Percentiles rank a stretch among this genome's conserved stretches.
Evolutionary conservation across 2,888 invertebrate species (phyloP).

Genomic region (Tortrix viridana): DNA sequence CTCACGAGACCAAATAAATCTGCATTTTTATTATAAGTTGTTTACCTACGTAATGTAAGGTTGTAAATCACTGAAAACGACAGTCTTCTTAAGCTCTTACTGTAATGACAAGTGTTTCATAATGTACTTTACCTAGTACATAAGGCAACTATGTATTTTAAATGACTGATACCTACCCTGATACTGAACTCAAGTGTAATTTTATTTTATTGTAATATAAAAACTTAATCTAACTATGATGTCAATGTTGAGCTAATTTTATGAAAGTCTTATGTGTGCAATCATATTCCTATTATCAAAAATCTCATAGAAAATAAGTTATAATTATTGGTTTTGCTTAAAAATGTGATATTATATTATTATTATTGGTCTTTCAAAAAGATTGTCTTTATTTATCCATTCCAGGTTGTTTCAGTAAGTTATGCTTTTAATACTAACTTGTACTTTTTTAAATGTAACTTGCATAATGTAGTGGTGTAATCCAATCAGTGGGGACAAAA

Average conservation of each 20-base stretch:
- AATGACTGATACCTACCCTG: too few species aligned
- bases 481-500: too few species aligned
- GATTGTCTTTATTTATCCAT: constrained; percentile 60
- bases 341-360: constrained; percentile 64
- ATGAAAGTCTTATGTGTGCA: constrained; percentile 16
- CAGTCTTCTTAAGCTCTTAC: not conserved
- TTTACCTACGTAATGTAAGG: not conserved
- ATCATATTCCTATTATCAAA: constrained; percentile 13
- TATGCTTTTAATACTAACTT: constrained; percentile 10
- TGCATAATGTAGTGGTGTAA: too few species aligned
- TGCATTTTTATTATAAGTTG: not conserved
- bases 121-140: not conserved
- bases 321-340: constrained; percentile 25
- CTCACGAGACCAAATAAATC: not conserved
- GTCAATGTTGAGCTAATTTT: not conserved
- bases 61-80: not conserved
- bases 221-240: too few species aligned
- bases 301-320: constrained; percentile 26
- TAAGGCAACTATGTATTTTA: not conserved
- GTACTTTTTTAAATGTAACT: constrained; percentile 4
- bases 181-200: too few species aligned
- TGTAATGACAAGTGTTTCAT: not conserved
- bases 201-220: too few species aligned
- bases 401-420: constrained; percentile 60
- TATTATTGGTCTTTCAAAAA: constrained; percentile 62